Evolutionary conservation across 1,140 invertebrate genomes (phyloP).

Genomic region (Ceratosolen solmsi): DNA sequence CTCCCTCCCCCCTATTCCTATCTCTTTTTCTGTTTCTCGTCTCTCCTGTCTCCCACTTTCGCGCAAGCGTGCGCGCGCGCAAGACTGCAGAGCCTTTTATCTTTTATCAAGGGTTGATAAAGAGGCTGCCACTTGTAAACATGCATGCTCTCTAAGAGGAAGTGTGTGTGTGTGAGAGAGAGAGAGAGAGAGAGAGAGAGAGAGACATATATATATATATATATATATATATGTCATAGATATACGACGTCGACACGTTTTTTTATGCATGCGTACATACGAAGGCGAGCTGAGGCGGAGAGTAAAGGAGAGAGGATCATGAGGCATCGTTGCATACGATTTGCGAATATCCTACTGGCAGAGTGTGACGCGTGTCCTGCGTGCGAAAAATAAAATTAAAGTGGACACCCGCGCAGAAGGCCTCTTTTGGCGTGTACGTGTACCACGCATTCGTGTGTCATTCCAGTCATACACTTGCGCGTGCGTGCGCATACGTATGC

Average conservation of each 20-base stretch:
- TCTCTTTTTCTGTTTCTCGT: no score
- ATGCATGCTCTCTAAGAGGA: not conserved
- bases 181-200: not conserved
- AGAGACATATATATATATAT: not conserved
- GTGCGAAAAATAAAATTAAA: not conserved
- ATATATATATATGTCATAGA: no score
- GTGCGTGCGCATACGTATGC: not conserved
- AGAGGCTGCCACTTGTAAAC: constrained; percentile 41
- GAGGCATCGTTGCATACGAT: not conserved
- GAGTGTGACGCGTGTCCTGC: constrained; percentile 37
- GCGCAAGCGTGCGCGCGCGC: no score
- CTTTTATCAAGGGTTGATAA: constrained; percentile 51
- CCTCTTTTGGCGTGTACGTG: no score
- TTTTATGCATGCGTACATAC: not conserved
- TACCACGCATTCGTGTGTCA: no score
- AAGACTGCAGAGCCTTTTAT: constrained; percentile 32
- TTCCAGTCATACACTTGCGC: not conserved
- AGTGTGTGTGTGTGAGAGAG: no score
- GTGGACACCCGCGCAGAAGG: not conserved
- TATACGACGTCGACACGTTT: not conserved
- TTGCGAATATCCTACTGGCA: not conserved
- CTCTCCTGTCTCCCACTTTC: no score
- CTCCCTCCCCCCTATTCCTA: no score
- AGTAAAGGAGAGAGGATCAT: not conserved
- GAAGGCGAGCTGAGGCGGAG: not conserved